phyloP scores from a whole-genome alignment of 2,797 vertebrate species.

The Masticophis lateralis region DNA sequence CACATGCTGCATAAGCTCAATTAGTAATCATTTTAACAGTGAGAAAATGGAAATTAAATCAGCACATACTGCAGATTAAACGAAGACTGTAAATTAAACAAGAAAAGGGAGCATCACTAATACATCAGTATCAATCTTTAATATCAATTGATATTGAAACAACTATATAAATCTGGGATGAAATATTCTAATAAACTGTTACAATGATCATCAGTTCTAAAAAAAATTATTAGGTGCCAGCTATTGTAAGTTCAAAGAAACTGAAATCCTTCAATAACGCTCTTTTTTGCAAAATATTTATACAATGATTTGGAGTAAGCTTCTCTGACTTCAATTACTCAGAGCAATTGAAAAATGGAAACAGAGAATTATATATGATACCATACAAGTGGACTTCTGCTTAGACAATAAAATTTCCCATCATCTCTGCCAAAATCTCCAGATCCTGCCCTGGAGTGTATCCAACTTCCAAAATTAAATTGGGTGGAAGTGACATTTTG shows the following conservation, averaged over 20 bases:
- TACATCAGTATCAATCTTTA: background rate
- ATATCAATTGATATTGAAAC: background rate
- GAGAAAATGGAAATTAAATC: background rate
- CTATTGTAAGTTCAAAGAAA: background rate
- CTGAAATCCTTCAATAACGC: background rate
- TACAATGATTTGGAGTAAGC: background rate
- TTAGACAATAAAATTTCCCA: background rate
- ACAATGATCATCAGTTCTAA: background rate
- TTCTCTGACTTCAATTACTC: background rate
- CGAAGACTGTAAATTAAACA: background rate
- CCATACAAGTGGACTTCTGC: background rate
- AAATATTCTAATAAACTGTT: background rate
- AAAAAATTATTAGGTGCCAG: background rate
- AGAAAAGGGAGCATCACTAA: background rate
- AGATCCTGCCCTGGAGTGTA: background rate
- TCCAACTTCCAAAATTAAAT: background rate
- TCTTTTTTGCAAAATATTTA: background rate
- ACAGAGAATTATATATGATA: background rate
- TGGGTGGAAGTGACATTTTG: background rate
- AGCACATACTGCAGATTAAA: background rate
- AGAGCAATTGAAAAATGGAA: background rate
- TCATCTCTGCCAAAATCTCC: background rate
- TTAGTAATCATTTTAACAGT: background rate
- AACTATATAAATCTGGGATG: background rate
- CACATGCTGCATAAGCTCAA: background rate